These are phyloP conservation scores for Drosophila eugracilis DNA, from an alignment of 1,140 invertebrate genomes.

Conservation along the genomic window DNA sequence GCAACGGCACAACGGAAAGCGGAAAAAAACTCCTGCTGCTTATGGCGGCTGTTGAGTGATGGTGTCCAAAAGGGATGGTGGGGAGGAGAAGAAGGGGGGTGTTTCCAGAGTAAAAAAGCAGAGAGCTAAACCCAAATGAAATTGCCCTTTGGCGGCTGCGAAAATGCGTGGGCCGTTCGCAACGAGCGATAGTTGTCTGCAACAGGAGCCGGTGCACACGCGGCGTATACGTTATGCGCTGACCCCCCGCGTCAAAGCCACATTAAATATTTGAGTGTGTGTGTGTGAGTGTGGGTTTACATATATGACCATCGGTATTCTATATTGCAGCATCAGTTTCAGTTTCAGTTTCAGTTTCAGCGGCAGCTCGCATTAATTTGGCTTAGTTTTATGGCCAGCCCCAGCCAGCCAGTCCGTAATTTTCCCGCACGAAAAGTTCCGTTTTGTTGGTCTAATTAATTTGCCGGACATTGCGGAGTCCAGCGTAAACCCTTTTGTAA, in stretches of 20 bases:
- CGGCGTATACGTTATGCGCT: conserved; percentile 25
- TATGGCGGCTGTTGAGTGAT: conserved; percentile 17
- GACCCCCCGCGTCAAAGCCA: neutral
- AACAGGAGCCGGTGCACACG: conserved; percentile 18
- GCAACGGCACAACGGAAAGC: conserved; percentile 23
- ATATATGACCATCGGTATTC: neutral
- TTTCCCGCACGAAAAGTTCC: conserved; percentile 1
- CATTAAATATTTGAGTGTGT: neutral
- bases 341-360: neutral
- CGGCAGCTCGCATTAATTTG: conserved; percentile 14
- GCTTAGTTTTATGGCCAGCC: conserved; percentile 4
- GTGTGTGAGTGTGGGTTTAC: neutral
- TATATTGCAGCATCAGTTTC: neutral
- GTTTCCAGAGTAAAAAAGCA: conserved; percentile 3
- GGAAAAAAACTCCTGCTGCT: conserved; percentile 40
- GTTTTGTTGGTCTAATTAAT: neutral
- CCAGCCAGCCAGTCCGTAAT: neutral
- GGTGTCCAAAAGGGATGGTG: neutral
- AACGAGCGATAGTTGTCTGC: conserved; percentile 12
- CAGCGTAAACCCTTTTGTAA: conserved; percentile 18
- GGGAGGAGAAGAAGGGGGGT: neutral
- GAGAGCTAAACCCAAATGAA: conserved; percentile 36
- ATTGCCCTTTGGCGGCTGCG: conserved; percentile 21
- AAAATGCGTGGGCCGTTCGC: conserved; percentile 1
- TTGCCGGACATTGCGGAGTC: conserved; percentile 9